Evolutionary conservation across 2,797 vertebrate genomes (phyloP).

Genomic region (Sibirionetta formosa): DNA sequence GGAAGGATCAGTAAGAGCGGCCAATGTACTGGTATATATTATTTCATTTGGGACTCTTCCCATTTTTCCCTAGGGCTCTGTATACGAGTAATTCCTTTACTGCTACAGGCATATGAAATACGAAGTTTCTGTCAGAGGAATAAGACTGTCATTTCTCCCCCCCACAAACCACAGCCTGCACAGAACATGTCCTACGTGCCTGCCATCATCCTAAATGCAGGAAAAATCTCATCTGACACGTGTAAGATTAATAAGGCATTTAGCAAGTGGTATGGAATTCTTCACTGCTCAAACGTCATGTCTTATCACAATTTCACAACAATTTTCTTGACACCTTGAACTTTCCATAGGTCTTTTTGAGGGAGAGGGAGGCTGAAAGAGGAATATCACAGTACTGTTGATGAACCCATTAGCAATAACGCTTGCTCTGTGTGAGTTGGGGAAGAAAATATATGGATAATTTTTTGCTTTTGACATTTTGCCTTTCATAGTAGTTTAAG

Average conservation of each 20-base stretch:
- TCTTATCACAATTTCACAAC: background rate
- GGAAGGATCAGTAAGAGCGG: background rate
- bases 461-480: background rate
- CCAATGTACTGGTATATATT: background rate
- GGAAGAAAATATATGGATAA: background rate
- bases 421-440: background rate
- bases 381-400: background rate
- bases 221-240: constrained; percentile 21
- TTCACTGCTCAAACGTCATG: background rate
- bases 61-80: background rate
- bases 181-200: background rate
- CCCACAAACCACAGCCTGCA: background rate
- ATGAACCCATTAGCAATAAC: background rate
- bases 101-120: background rate
- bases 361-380: background rate
- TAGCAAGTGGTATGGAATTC: background rate
- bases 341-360: constrained; percentile 28
- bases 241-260: constrained; percentile 48
- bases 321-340: constrained; percentile 54
- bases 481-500: background rate
- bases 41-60: background rate
- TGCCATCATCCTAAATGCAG: background rate
- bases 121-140: background rate
- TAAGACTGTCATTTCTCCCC: background rate
- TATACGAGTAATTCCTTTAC: background rate